Evolutionary conservation across 2,797 vertebrate species (phyloP).

Genomic region (Spinus pinus): DNA sequence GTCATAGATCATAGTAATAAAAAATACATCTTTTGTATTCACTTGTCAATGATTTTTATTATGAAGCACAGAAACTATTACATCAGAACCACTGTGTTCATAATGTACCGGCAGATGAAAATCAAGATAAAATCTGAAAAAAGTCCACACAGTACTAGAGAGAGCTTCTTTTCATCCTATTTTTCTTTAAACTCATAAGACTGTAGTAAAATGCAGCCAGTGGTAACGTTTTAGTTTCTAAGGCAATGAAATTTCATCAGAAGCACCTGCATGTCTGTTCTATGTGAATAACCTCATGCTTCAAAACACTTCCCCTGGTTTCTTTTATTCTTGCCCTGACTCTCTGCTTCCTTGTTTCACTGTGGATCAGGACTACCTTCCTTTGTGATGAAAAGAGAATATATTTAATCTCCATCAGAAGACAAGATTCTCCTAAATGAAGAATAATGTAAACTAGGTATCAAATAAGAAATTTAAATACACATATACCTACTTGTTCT

Average conservation of each 20-base stretch:
- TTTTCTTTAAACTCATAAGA: neutral
- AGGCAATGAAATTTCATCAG: neutral
- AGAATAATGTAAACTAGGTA: neutral
- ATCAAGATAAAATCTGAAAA: neutral
- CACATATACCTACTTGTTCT: neutral
- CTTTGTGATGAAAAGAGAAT: neutral
- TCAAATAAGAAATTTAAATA: neutral
- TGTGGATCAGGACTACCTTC: neutral
- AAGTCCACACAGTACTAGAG: neutral
- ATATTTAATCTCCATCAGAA: neutral
- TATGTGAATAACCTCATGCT: neutral
- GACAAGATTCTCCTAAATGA: neutral
- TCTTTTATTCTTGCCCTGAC: neutral
- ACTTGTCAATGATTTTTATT: neutral
- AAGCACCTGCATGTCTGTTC: neutral
- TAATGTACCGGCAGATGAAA: neutral
- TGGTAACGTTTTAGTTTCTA: neutral
- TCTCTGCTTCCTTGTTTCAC: neutral
- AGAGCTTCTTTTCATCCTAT: neutral
- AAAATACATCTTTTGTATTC: neutral
- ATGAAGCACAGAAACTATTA: neutral
- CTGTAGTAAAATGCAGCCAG: neutral
- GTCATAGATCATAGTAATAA: neutral
- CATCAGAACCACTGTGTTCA: neutral
- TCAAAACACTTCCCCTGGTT: neutral